A percentile compares a stretch with the other conserved stretches of the same genome.
phyloP scores from a whole-genome alignment of 2,888 invertebrate species.

The Kryphioiulus occultus region DNA sequence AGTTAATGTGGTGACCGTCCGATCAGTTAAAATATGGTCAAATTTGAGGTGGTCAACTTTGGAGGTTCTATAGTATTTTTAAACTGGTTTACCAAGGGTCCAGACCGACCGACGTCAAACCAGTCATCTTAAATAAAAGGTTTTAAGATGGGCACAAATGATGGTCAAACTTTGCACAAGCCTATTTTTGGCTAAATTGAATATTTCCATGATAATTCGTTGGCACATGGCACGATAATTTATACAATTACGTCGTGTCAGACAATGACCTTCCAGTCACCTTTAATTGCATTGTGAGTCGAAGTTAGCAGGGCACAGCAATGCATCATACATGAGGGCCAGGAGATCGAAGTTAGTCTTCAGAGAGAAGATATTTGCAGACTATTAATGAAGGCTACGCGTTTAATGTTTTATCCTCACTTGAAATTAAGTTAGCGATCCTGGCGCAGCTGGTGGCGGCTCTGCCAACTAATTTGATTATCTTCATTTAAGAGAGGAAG shows the following conservation, averaged over 20 bases:
- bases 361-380: slow-evolving; percentile 15
- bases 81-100: no score
- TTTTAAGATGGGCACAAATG: neutral
- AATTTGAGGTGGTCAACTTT: no score
- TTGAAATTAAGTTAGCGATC: slow-evolving; percentile 11
- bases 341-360: neutral
- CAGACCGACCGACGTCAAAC: no score
- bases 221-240: neutral
- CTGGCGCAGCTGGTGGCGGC: slow-evolving; percentile 20
- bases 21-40: no score
- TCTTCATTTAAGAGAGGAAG: slow-evolving; percentile 31
- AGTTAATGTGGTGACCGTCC: no score
- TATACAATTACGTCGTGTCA: neutral
- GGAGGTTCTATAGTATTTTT: no score
- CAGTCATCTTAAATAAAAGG: no score
- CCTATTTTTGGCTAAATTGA: no score
- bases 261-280: neutral
- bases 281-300: neutral
- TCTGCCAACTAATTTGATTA: slow-evolving; percentile 20
- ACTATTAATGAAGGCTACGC: slow-evolving; percentile 35
- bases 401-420: slow-evolving; percentile 35
- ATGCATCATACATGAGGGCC: slow-evolving; percentile 22
- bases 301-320: neutral
- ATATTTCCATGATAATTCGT: no score
- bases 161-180: no score